Base-by-base conservation (phyloP, 1,140 invertebrate genomes). In the Bursaphelenchus mucronatus region DNA sequence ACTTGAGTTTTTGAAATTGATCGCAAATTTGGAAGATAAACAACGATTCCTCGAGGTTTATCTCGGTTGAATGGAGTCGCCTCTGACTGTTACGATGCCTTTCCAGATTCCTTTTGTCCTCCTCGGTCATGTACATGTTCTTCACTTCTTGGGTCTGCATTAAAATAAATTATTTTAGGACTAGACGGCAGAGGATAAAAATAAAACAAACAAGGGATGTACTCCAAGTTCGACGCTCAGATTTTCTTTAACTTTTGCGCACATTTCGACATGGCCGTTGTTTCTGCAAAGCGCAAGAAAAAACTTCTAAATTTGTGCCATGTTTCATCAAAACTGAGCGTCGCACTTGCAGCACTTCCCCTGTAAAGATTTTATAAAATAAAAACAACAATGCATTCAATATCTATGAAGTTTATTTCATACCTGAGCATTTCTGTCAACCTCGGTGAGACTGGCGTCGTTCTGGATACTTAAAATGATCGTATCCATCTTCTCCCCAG, bases 81-180 rank as follows among this genome's bases (percentile, higher is more conserved):
- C 40, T 13, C 40, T 59, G 57, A 17, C 57, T 39, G 40, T 15
- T n/a, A n/a, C 41, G 40, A 50, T 59, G 57, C 40, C 57, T 39
- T 13, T 59, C 40, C 13, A 19, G 45, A 39, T 59, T 45, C 40
- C 57, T 39, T 6, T 45, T 50, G 57, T 59, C 57, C 57, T 59
- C 19, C 40, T 59, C 57, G n/a, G 57, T 59, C 57, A 59, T 59
- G 57, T 59, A 59, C 40, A 40, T 43, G 13, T 11, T 17, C 40
- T 59, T 44, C 13, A 59, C 57, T 59, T 59, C 57, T 59, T 59
- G 40, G 19, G 57, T 44, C 57, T 59, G 40, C 13, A 59, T 11
- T 45, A 6, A 39, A 17, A 17, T 59, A 50, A 19, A 11, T 11
- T 46, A 13, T n/a, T 30, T n/a, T 39, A 44, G 40, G 30, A 50